Evolutionary conservation across 2,113 vertebrate species (phyloP).

Genomic region (Blennius ocellaris): DNA sequence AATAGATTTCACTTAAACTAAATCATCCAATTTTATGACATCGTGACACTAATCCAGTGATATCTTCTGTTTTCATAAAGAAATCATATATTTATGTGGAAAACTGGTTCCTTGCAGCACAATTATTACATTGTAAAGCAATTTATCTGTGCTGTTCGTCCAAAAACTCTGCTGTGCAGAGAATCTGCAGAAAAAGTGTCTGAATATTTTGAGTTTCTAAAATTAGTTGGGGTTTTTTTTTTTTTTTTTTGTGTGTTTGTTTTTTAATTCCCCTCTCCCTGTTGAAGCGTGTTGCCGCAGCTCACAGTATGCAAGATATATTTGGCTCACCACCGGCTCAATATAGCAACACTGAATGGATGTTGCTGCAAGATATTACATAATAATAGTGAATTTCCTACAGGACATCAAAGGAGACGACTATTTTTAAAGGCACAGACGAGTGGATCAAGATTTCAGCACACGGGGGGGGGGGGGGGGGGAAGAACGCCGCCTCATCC

Average conservation of each 20-base stretch:
- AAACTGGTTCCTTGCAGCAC: no score
- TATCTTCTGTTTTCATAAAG: no score
- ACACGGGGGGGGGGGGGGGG: background rate
- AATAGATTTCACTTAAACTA: no score
- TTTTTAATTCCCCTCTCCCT: constrained; percentile 23
- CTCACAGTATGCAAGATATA: constrained; percentile 45
- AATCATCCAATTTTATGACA: no score
- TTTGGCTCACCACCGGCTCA: constrained; percentile 51
- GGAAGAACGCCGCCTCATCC: constrained; percentile 3
- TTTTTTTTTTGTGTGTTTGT: constrained; percentile 19
- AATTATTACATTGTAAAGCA: no score
- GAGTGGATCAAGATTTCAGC: constrained; percentile 6
- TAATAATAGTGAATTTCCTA: constrained; percentile 67
- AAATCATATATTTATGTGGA: no score
- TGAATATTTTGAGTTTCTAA: background rate
- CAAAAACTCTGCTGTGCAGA: no score
- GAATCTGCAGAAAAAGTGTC: background rate
- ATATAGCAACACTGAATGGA: constrained; percentile 66
- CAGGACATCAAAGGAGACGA: constrained; percentile 46
- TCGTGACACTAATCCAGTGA: no score
- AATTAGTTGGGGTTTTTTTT: no score
- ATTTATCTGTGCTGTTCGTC: no score
- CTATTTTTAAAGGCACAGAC: constrained; percentile 49
- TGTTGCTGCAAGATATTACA: constrained; percentile 66
- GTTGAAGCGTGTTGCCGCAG: constrained; percentile 34